These are phyloP conservation scores for Trichonephila clavipes DNA, from an alignment of 1,140 invertebrate genomes.

Conservation along the genomic window DNA sequence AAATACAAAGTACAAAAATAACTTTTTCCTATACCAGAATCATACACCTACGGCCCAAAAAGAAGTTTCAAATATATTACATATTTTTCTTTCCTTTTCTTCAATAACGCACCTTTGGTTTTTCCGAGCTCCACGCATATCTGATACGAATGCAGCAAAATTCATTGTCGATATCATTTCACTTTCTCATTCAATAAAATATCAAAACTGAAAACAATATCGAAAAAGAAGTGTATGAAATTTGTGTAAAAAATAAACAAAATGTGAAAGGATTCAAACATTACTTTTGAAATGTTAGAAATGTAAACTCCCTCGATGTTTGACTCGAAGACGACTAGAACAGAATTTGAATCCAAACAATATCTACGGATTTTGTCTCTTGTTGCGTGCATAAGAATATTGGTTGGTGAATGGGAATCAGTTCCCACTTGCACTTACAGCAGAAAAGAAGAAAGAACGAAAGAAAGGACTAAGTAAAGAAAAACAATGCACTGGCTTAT, in stretches of 20 bases:
- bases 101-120: neutral
- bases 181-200: neutral
- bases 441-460: neutral
- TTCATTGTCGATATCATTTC: neutral
- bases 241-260: neutral
- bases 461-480: neutral
- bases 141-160: neutral
- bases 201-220: neutral
- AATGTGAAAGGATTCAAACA: neutral
- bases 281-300: neutral
- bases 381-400: neutral
- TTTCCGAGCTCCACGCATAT: neutral
- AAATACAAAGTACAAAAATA: too few species aligned
- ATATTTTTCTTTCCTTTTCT: neutral
- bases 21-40: too few species aligned
- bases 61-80: too few species aligned
- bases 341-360: slow-evolving; percentile 5
- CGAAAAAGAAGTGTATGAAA: neutral
- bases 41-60: too few species aligned
- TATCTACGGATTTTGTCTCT: neutral
- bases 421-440: neutral
- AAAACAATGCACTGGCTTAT: neutral
- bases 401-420: neutral
- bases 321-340: neutral
- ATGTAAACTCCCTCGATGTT: neutral